Evolutionary conservation across 2,797 vertebrate genomes (phyloP), one percentile per base, ranked within the genome.

Genomic region (Lemur catta): DNA sequence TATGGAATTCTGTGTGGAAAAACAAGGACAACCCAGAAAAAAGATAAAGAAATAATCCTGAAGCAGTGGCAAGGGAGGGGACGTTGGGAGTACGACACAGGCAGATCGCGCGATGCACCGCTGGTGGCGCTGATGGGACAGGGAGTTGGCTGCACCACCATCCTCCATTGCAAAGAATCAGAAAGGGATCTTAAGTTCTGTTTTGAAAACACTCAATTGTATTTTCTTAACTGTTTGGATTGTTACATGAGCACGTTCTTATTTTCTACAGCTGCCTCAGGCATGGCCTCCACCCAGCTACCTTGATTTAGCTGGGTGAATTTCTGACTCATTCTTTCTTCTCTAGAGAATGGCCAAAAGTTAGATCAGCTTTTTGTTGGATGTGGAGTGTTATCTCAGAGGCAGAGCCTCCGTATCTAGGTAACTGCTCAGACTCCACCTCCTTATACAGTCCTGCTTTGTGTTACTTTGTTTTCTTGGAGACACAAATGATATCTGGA

Each of bases 41-140:
- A 76, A 65, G 18, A 18, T 8, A 48, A 69, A 86, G 43, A 38
- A 79, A 46, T 13, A 18, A 41, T 9, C 11, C 4, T 8, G 20
- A 88, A n/a, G 30, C 22, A 41, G 2, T 6, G 8, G 2, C 4
- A 22, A 9, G 4, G 2, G 6, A 30, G 10, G 0, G 18, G 10
- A 2, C 18, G 4, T 5, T 1, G n/a, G 8, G 3, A 48, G 4
- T 26, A 4, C 2, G 26, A 24, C 6, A 10, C 0, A 12, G 12
- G 5, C 14, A 9, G 4, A 4, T 1, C 4, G 4, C 7, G 15
- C 13, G 6, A 35, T 13, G 20, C 4, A 7, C 12, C 14, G 8
- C 26, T 8, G 35, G 41, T 9, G 15, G 12, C 52, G 22, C 10
- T 38, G 4, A n/a, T 0, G 4, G 14, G 20, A 8, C 1, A 13